Evolutionary conservation across 2,888 invertebrate genomes (phyloP).

Genomic region (Halocaridina rubra): DNA sequence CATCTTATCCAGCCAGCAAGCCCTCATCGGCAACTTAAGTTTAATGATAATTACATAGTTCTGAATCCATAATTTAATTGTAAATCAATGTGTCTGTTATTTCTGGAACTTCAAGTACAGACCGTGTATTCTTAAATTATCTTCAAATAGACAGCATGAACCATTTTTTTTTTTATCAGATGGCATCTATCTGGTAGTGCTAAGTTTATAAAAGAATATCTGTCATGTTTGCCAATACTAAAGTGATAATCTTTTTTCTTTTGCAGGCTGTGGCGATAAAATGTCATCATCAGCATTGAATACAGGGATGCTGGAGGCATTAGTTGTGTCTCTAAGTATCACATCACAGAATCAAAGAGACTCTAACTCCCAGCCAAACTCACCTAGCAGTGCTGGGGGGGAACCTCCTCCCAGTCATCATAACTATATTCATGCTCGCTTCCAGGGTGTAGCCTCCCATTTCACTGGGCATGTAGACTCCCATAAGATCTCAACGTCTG

Average conservation of each 20-base stretch:
- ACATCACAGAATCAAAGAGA: slow-evolving; percentile 21
- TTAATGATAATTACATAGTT: no score
- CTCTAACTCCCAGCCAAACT: slow-evolving; percentile 17
- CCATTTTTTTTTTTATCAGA: no score
- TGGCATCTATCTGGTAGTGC: no score
- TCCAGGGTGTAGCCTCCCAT: slow-evolving; percentile 34
- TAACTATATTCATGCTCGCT: slow-evolving; percentile 48
- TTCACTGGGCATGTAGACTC: slow-evolving; percentile 17
- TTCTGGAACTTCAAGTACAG: no score
- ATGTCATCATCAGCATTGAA: slow-evolving; percentile 63
- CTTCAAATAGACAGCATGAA: no score
- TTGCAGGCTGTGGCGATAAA: slow-evolving; percentile 45
- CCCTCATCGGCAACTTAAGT: no score
- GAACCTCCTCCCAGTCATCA: slow-evolving; percentile 33
- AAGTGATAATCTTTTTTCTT: background rate
- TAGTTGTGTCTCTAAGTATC: slow-evolving; percentile 39
- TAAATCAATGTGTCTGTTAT: no score
- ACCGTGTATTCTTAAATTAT: no score
- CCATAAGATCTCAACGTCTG: slow-evolving; percentile 52
- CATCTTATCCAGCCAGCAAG: no score
- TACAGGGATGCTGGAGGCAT: slow-evolving; percentile 56
- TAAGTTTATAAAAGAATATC: no score
- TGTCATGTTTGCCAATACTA: no score
- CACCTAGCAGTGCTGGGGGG: slow-evolving; percentile 29
- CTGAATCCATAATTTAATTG: no score